A percentile compares a stretch with the other conserved stretches of the same genome.
Conservation (phyloP, 2,888 invertebrate species). For the Uropetala carovei region DNA sequence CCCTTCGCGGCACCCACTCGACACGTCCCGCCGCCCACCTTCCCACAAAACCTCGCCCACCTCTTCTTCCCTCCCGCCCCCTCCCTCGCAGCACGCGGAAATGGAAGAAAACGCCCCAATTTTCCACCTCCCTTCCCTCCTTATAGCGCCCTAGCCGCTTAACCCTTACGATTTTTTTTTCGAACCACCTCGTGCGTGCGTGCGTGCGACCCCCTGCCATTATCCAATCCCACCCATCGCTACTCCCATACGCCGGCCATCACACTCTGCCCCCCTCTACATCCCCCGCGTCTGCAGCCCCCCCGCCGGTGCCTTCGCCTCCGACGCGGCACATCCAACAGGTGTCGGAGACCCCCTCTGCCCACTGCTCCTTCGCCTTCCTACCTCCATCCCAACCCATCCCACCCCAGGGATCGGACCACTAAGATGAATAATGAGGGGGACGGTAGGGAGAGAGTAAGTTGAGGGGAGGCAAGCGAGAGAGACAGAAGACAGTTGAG, state of each 20-base stretch:
- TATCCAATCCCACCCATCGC: neutral
- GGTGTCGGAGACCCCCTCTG: neutral
- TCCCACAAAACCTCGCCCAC: neutral
- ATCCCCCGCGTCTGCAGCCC: neutral
- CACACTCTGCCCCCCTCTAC: neutral
- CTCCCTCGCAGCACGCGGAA: neutral
- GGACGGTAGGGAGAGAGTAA: neutral
- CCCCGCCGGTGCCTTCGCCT: slow-evolving; percentile 1
- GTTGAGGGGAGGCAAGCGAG: too few species aligned
- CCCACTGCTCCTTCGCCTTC: neutral
- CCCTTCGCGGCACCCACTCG: neutral
- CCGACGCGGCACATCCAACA: slow-evolving; percentile 17
- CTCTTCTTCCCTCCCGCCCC: neutral
- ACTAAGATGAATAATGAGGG: slow-evolving; percentile 12
- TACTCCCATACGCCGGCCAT: neutral
- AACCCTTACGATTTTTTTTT: too few species aligned
- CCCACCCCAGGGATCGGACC: neutral
- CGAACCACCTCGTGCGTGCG: too few species aligned
- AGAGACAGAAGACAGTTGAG: too few species aligned
- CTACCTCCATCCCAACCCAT: neutral
- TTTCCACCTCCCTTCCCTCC: too few species aligned
- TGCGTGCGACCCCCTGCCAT: too few species aligned
- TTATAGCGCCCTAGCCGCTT: too few species aligned
- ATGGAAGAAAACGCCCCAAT: neutral
- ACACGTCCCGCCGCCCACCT: too few species aligned